Evolutionary conservation across 2,797 vertebrate species (phyloP).

Genomic region (Danio tinwini): DNA sequence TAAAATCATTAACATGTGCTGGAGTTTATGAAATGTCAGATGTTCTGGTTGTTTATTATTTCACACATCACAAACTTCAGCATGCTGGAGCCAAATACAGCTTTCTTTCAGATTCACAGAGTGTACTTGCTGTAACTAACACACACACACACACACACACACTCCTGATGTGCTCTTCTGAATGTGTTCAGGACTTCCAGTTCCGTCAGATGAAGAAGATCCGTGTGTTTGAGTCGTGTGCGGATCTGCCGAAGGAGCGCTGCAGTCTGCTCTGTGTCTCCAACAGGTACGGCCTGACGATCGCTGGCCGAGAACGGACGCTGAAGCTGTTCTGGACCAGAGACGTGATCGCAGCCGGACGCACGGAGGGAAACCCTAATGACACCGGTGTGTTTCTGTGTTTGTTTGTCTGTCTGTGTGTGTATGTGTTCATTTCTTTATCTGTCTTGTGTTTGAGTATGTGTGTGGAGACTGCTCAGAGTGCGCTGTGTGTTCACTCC

Average conservation of each 20-base stretch:
- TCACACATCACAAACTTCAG: no score
- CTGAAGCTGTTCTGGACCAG: slow-evolving; percentile 86
- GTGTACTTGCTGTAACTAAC: no score
- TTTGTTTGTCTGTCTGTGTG: neutral
- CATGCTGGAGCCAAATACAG: no score
- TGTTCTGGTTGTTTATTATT: no score
- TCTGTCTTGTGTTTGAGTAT: no score
- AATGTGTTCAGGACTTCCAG: slow-evolving; percentile 87
- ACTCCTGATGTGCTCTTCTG: neutral
- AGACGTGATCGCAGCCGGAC: slow-evolving; percentile 84
- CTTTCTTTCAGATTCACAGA: no score
- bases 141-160: no score
- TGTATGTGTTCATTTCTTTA: no score
- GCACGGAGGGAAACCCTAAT: slow-evolving; percentile 84
- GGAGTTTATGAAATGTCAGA: no score
- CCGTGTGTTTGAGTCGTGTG: slow-evolving; percentile 84
- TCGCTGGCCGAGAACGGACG: slow-evolving; percentile 81
- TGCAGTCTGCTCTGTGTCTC: slow-evolving; percentile 86
- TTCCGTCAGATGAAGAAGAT: slow-evolving; percentile 95
- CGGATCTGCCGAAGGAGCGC: slow-evolving; percentile 87
- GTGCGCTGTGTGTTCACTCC: no score
- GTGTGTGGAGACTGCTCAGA: no score
- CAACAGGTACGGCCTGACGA: slow-evolving; percentile 90
- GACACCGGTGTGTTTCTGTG: slow-evolving; percentile 80
- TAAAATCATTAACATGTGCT: no score